These are phyloP conservation scores for Cerastoderma edule DNA, from an alignment of 2,888 invertebrate genomes.

Conservation along the genomic window DNA sequence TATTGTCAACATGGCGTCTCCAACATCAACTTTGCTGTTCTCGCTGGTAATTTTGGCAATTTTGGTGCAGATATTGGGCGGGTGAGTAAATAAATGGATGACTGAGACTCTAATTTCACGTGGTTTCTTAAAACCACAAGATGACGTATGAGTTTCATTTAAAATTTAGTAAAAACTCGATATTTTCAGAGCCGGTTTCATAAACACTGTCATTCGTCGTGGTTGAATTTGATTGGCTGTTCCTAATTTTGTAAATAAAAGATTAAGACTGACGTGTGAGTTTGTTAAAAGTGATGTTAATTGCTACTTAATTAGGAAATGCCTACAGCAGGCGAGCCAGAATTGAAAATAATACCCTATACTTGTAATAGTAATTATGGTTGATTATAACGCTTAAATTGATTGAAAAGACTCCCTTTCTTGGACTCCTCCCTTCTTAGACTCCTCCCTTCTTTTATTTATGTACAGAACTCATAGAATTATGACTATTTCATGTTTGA, in stretches of 20 bases:
- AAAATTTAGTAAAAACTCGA: not conserved
- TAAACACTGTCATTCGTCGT: slow-evolving; percentile 17
- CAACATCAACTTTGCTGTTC: slow-evolving; percentile 32
- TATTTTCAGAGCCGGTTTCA: not conserved
- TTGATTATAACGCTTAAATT: too few species aligned
- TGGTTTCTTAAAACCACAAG: not conserved
- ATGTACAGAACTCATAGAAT: too few species aligned
- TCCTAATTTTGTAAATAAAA: not conserved
- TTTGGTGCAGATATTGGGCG: slow-evolving; percentile 49
- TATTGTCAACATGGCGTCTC: slow-evolving; percentile 57
- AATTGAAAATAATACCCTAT: too few species aligned
- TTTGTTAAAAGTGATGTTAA: too few species aligned
- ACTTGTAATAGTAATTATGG: too few species aligned
- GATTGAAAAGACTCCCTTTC: too few species aligned
- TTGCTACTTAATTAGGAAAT: too few species aligned
- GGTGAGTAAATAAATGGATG: slow-evolving; percentile 35
- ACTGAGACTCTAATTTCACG: not conserved
- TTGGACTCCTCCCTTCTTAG: too few species aligned
- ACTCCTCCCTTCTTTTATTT: too few species aligned
- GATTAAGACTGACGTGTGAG: too few species aligned
- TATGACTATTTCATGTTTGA: too few species aligned
- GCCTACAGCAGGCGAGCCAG: too few species aligned
- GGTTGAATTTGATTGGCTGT: slow-evolving; percentile 26
- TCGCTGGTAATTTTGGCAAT: slow-evolving; percentile 45
- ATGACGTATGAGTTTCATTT: not conserved